Percentiles rank a stretch among this genome's conserved stretches.
phyloP scores from a whole-genome alignment of 2,797 vertebrate species.

The Eidolon dupreanum region DNA sequence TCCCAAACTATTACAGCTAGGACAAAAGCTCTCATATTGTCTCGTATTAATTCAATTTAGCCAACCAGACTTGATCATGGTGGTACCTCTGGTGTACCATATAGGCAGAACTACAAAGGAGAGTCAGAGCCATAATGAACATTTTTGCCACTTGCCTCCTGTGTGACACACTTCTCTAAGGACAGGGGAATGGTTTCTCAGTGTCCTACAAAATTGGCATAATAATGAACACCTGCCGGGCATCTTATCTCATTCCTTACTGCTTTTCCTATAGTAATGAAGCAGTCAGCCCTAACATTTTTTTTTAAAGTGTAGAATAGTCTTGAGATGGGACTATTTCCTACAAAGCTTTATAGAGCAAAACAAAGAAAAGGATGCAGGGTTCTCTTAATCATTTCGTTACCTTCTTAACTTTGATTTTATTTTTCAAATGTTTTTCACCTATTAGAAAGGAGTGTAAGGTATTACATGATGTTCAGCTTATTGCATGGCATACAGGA shows the following conservation, averaged over 20 bases:
- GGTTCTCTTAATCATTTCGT: neutral
- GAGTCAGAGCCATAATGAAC: neutral
- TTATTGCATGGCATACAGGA: neutral
- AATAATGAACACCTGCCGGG: neutral
- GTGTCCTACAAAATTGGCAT: neutral
- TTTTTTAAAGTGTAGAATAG: neutral
- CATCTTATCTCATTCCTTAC: neutral
- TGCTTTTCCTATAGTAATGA: neutral
- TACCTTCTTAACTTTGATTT: neutral
- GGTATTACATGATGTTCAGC: neutral
- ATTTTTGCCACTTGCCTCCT: neutral
- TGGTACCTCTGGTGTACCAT: neutral
- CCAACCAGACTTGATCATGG: neutral
- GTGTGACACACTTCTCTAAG: neutral
- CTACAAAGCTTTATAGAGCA: neutral
- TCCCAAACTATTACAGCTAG: neutral
- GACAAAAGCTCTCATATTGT: neutral
- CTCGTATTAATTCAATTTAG: neutral
- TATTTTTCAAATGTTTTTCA: constrained; percentile 29
- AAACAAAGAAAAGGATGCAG: neutral
- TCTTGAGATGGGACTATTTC: neutral
- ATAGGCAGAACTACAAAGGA: neutral
- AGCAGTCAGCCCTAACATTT: neutral
- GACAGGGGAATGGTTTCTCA: neutral
- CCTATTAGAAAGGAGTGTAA: neutral